Base-by-base conservation (phyloP, 1,140 invertebrate genomes). In the Lasaia peninsularis region DNA sequence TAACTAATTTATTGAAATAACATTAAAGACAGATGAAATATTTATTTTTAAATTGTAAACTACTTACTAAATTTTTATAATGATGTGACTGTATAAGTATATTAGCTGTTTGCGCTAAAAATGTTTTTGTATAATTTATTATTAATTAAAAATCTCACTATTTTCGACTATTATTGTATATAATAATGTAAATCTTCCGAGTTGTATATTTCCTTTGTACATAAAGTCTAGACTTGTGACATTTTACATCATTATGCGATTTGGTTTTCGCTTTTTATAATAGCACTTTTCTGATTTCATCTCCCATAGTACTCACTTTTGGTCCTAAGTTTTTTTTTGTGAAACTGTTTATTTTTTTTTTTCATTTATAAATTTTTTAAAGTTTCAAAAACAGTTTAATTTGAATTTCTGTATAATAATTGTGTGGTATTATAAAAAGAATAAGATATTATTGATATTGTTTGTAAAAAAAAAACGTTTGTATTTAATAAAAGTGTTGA, bases 401-500 rank as follows among this genome's bases (percentile, higher is more conserved):
- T 20, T 18, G 18, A 14, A 11, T 5, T 4, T 44, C 6, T 44
- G 10, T 24, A 24, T 11, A 31, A 7, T 32, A 32, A 11, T 35
- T 34, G 33, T 20, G 8, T 34, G 2, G 11, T 40, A 12, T 21
- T 48, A 10, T 16, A 10, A 14, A 48, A 34, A 53, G 31, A 44
- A 53, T 31, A 32, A 52, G n/a, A 48, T 59, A 59, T n/a, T 33
- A 37, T 52, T 62, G 37, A 33, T 34, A 56, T 49, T 58, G 21
- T 61, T 58, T 65, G 59, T 65, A 58, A 65, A 44, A 50, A 40
- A 58, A 65, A 44, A 50, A 40, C 34, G 58, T 63, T 60, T 65
- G 35, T 63, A 62, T 60, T 68, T 11, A 69, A 65, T 69, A 69
- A 28, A 69, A 65, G 52, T 65, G 63, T 69, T 69, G 58, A 65